Percentiles rank a stretch among this genome's conserved stretches.
Evolutionary conservation across 2,113 vertebrate species (phyloP).

Genomic region (Balaenoptera acutorostrata): DNA sequence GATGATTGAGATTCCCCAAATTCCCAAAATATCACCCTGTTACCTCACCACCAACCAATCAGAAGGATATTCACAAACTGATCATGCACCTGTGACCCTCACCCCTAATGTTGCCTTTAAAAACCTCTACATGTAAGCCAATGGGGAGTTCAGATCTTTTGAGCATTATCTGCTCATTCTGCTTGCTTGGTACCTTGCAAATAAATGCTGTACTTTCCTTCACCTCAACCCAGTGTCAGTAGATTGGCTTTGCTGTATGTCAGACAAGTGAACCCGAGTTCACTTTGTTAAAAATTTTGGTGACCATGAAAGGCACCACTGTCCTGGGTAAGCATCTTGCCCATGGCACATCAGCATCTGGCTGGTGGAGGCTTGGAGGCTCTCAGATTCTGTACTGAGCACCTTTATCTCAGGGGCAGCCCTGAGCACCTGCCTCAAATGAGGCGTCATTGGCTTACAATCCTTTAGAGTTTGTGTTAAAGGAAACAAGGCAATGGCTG

Average conservation of each 20-base stretch:
- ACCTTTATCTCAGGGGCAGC: neutral
- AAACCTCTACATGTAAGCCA: neutral
- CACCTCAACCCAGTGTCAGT: neutral
- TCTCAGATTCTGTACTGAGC: neutral
- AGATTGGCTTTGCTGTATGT: neutral
- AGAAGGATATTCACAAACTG: too few relatives aligned
- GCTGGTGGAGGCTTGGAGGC: neutral
- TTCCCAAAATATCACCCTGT: too few relatives aligned
- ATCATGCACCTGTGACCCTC: too few relatives aligned
- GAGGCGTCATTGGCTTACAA: neutral
- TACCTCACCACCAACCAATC: too few relatives aligned
- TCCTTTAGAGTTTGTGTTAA: neutral
- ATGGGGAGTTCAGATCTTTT: neutral
- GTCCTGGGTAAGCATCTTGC: neutral
- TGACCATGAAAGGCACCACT: neutral
- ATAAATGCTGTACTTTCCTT: neutral
- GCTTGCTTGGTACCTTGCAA: neutral
- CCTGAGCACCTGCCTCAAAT: neutral
- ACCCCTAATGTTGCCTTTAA: too few relatives aligned
- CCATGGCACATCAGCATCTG: neutral
- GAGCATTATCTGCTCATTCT: neutral
- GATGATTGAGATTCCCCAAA: neutral
- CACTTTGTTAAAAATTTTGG: neutral
- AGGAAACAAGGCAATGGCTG: neutral
- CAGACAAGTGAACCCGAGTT: neutral